phyloP scores from a whole-genome alignment of 2,113 vertebrate species.

The Lichenostomus cassidix region DNA sequence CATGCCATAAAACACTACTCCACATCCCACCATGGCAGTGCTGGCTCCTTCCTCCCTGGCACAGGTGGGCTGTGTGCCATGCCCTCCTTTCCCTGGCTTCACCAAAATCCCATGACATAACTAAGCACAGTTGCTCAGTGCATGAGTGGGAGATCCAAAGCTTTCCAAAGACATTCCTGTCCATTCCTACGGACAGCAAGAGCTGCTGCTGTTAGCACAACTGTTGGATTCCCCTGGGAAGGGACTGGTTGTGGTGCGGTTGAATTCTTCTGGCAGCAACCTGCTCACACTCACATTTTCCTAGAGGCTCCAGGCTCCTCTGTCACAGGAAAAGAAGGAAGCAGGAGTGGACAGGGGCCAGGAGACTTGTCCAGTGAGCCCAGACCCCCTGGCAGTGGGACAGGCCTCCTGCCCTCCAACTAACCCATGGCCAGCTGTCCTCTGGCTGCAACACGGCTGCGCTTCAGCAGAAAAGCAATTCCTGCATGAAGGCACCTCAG shows the following conservation, averaged over 20 bases:
- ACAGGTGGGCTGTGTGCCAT: accelerated
- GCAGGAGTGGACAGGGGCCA: background rate
- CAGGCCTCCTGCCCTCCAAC: background rate
- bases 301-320: background rate
- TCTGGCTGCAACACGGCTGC: accelerated
- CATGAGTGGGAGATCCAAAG: background rate
- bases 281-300: background rate
- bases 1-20: background rate
- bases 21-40: background rate
- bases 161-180: background rate
- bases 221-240: background rate
- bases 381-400: accelerated
- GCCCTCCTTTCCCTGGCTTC: background rate
- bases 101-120: accelerated
- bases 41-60: background rate
- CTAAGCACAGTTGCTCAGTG: background rate
- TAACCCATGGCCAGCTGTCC: background rate
- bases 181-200: background rate
- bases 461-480: accelerated
- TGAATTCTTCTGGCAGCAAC: background rate
- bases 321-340: conserved; percentile 15
- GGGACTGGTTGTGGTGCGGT: background rate
- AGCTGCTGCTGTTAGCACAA: background rate
- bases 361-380: background rate
- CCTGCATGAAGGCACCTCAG: background rate